Base-by-base conservation (phyloP, 2,888 invertebrate species). In the Ochropleura leucogaster region DNA sequence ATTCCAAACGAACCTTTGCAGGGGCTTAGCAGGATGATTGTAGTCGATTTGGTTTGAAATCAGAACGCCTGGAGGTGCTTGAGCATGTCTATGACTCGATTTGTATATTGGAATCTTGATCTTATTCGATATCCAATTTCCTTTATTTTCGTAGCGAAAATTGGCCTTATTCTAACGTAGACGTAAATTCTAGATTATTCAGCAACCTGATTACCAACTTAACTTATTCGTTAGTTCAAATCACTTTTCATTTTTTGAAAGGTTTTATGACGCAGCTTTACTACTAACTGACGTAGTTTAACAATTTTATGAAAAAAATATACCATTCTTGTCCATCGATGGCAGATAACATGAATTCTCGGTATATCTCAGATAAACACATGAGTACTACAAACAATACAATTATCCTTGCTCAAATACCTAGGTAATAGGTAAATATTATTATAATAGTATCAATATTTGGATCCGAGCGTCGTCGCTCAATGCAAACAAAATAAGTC, bases 401-500 rank as follows among this genome's bases (percentile, higher is more conserved):
- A 80, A 68, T 66, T 57, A 74, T 74, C 60, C 60, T 57, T 66
- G 53, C n/a, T 46, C 76, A 63, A 69, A 63, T 69, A 63, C 66
- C 51, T 63, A 9, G 55, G 76, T 74, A 74, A 63, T 67, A 81
- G 62, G 40, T 51, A 80, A 84, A 84, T 80, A 81, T 85, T 80
- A 74, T 84, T 57, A 84, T 60, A 65, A 65, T 74, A 74, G 59
- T 65, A 60, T 65, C 74, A 80, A 68, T 73, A 80, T 80, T 68
- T 80, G 67, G 73, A 46, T 59, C 62, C 30, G 64, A 65, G 75
- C 51, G 47, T 66, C 55, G 67, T 64, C 55, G 66, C 72, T 72
- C 80, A 80, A 65, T 80, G 80, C 55, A 84, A 80, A 84, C 81
- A 80, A n/a, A n/a, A n/a, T n/a, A n/a, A n/a, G n/a, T n/a, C n/a